Evolutionary conservation across 1,140 invertebrate genomes (phyloP).

Genomic region (Caerostris darwini): DNA sequence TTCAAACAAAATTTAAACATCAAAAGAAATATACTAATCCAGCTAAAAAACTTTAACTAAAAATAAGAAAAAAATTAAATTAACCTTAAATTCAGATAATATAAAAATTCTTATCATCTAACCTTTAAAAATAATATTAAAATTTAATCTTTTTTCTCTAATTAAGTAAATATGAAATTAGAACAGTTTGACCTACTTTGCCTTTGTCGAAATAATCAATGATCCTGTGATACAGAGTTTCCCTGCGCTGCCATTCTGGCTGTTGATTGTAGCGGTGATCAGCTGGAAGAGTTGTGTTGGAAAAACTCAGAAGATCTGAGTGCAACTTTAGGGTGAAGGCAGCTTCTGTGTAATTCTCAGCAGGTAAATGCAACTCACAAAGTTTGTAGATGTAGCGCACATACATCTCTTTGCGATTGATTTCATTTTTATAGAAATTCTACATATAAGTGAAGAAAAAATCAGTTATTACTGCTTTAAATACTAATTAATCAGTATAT

Average conservation of each 20-base stretch:
- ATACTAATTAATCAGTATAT: too few species aligned
- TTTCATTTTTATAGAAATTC: conserved; percentile 98
- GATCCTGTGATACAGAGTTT: conserved; percentile 94
- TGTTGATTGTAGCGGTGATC: conserved; percentile 83
- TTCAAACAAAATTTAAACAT: too few species aligned
- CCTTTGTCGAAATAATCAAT: conserved; percentile 97
- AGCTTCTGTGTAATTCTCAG: conserved; percentile 97
- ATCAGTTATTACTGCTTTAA: too few species aligned
- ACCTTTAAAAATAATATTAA: too few species aligned
- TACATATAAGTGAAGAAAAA: conserved; percentile 82
- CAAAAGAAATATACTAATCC: too few species aligned
- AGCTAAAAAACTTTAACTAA: too few species aligned
- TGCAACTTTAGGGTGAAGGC: conserved; percentile 97
- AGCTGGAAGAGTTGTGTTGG: conserved; percentile 86
- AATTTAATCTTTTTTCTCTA: too few species aligned
- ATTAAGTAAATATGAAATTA: too few species aligned
- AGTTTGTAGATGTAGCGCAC: conserved; percentile 98
- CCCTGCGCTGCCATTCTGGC: conserved; percentile 95
- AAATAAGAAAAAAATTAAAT: too few species aligned
- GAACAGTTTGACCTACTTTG: conserved; percentile 85
- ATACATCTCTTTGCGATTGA: conserved; percentile 97
- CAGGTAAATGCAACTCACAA: conserved; percentile 94
- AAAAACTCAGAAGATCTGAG: conserved; percentile 94
- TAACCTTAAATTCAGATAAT: too few species aligned
- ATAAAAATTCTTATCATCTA: too few species aligned